Conservation (phyloP, 2,888 invertebrate species). For the Conops quadrifasciatus region DNA sequence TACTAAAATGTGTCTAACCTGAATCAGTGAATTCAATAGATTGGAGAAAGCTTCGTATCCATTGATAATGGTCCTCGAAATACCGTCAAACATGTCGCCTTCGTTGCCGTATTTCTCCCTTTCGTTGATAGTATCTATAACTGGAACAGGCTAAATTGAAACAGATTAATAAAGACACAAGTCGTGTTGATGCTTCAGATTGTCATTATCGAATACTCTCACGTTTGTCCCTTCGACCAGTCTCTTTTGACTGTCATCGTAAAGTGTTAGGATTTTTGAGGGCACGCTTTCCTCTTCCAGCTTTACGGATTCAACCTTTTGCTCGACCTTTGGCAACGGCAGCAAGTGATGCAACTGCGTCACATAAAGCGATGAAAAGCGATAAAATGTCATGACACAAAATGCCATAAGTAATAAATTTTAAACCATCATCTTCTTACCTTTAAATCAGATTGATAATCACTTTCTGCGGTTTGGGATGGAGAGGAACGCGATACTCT, state of each 20-base stretch:
- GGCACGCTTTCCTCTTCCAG: constrained; percentile 60
- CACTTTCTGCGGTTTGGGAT: constrained; percentile 43
- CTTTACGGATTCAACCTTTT: constrained; percentile 60
- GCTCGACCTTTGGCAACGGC: constrained; percentile 42
- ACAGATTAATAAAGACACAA: background rate
- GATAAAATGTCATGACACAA: background rate
- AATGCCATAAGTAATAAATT: background rate
- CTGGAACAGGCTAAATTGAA: constrained; percentile 72
- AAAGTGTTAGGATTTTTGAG: constrained; percentile 57
- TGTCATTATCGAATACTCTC: constrained; percentile 38
- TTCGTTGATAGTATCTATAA: constrained; percentile 79
- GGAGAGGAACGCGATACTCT: constrained; percentile 33
- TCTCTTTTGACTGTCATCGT: constrained; percentile 60
- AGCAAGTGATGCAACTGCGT: constrained; percentile 21
- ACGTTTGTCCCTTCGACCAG: constrained; percentile 56
- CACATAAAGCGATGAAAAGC: background rate
- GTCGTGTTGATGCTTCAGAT: background rate
- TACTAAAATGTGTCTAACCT: constrained; percentile 62
- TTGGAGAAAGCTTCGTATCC: constrained; percentile 76
- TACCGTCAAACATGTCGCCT: constrained; percentile 72
- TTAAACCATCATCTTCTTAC: constrained; percentile 42
- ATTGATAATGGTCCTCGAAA: constrained; percentile 73
- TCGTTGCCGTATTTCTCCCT: constrained; percentile 82
- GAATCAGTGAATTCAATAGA: constrained; percentile 71
- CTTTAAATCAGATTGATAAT: constrained; percentile 50